Conservation (phyloP, 2,797 vertebrate species). For the Anomalospiza imberbis region DNA sequence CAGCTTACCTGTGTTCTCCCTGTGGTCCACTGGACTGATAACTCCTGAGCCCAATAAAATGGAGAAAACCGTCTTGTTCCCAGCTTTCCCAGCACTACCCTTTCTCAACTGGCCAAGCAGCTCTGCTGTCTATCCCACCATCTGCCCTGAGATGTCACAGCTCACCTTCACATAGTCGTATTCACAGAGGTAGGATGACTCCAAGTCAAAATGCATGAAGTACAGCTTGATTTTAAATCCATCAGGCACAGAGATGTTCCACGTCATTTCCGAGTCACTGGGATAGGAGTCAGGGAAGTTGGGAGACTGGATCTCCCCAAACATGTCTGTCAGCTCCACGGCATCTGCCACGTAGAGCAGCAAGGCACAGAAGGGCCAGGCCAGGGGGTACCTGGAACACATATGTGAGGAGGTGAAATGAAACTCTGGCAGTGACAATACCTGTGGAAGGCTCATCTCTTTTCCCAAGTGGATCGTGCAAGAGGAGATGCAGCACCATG, state of each 20-base stretch:
- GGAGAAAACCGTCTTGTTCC: neutral
- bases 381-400: constrained; percentile 64
- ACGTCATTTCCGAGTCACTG: constrained; percentile 77
- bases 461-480: neutral
- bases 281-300: constrained; percentile 91
- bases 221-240: constrained; percentile 87
- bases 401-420: neutral
- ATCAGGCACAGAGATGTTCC: constrained; percentile 86
- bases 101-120: neutral
- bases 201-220: constrained; percentile 95
- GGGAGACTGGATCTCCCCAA: constrained; percentile 87
- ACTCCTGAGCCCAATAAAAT: neutral
- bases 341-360: constrained; percentile 32
- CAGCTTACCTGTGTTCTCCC: neutral
- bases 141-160: neutral
- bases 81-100: neutral
- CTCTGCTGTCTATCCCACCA: neutral
- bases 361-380: constrained; percentile 61
- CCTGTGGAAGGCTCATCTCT: neutral
- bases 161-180: constrained; percentile 94
- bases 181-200: constrained; percentile 95
- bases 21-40: neutral
- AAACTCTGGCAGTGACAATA: neutral
- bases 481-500: neutral
- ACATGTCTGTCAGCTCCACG: constrained; percentile 77